Percentiles rank a stretch among this genome's conserved stretches.
phyloP scores from a whole-genome alignment of 2,113 vertebrate genomes.

The Herpetotheres cachinnans region DNA sequence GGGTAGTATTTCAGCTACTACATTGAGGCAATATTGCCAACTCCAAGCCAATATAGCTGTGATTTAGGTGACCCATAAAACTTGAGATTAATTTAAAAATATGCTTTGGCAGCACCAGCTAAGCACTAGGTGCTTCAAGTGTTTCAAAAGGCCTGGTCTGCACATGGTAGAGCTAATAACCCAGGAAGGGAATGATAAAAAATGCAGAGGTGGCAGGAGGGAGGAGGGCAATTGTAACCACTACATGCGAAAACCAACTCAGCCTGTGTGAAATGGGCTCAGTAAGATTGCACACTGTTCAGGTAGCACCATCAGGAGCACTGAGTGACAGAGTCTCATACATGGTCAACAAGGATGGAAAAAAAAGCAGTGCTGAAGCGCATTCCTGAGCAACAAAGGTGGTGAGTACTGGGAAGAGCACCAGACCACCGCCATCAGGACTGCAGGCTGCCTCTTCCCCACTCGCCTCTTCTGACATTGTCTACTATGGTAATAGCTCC shows the following conservation, averaged over 20 bases:
- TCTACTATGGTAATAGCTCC: neutral
- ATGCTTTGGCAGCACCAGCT: neutral
- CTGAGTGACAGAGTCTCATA: accelerated
- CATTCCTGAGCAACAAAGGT: accelerated
- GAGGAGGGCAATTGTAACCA: neutral
- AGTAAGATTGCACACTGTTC: accelerated
- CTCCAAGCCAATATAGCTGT: neutral
- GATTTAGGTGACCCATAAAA: neutral
- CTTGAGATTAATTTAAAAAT: neutral
- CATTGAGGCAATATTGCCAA: neutral
- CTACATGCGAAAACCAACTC: neutral
- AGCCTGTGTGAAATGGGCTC: accelerated
- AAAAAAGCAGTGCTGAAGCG: accelerated
- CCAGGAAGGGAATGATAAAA: neutral
- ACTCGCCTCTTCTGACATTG: neutral
- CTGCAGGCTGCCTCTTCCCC: neutral
- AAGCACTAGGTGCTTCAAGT: neutral
- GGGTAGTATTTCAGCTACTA: neutral
- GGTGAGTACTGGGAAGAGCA: neutral
- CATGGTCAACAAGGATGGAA: neutral
- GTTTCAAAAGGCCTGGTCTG: neutral
- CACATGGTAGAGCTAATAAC: neutral
- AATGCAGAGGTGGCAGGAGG: neutral
- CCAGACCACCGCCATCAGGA: accelerated
- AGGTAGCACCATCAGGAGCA: neutral